Evolutionary conservation across 1,140 invertebrate species (phyloP).

Genomic region (Amphibalanus amphitrite): DNA sequence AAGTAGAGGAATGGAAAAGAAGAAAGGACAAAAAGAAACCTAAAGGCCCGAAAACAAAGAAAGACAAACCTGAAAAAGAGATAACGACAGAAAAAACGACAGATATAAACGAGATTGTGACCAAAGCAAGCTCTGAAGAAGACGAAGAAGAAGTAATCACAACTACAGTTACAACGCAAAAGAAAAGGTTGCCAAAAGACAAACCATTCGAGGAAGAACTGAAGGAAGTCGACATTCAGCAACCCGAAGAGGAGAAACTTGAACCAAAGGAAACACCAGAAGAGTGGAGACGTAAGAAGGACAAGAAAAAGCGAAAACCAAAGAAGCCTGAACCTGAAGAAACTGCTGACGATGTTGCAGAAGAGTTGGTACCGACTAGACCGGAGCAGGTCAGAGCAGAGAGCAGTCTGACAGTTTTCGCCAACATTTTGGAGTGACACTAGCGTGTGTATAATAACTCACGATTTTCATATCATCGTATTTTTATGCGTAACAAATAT

Average conservation of each 20-base stretch:
- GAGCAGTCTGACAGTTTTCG: too few species aligned
- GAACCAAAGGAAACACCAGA: constrained; percentile 12
- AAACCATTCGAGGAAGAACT: constrained; percentile 10
- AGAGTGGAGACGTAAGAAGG: constrained; percentile 4
- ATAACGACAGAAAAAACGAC: constrained; percentile 5
- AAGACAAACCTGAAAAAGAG: constrained; percentile 4
- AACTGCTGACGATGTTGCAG: too few species aligned
- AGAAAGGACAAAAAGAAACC: constrained; percentile 6
- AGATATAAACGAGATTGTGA: not conserved
- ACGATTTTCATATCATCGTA: too few species aligned
- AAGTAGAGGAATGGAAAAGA: not conserved
- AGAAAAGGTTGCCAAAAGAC: constrained; percentile 12
- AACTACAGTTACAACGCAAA: constrained; percentile 11
- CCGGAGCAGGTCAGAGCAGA: too few species aligned
- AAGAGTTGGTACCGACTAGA: too few species aligned
- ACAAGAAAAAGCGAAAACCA: constrained; percentile 10
- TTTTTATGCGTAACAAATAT: too few species aligned
- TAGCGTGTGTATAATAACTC: too few species aligned
- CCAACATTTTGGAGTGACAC: too few species aligned
- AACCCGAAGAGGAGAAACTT: constrained; percentile 11
- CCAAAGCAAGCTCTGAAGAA: not conserved
- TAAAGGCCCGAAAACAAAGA: constrained; percentile 1
- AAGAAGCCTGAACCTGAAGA: too few species aligned
- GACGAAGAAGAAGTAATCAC: constrained; percentile 10
- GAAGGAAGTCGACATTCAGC: constrained; percentile 13